Evolutionary conservation across 2,888 invertebrate genomes (phyloP).

Genomic region (Caenorhabditis sp.): DNA sequence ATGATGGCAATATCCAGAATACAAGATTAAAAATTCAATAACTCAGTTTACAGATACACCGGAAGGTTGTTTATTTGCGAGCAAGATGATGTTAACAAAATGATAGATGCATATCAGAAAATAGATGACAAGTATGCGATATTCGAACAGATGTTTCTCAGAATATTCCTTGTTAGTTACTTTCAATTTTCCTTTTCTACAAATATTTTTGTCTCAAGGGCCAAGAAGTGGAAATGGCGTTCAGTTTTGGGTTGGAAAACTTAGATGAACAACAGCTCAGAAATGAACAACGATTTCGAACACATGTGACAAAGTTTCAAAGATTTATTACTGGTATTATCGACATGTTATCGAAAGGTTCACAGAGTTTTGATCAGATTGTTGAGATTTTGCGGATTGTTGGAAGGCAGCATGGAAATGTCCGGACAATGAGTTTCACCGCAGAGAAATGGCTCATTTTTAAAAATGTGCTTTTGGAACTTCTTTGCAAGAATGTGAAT

Average conservation of each 20-base stretch:
- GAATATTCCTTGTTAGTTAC: slow-evolving; percentile 55
- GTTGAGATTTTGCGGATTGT: slow-evolving; percentile 61
- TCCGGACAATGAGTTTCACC: slow-evolving; percentile 64
- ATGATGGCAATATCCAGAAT: too few relatives aligned
- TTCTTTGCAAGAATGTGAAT: slow-evolving; percentile 54
- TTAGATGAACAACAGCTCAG: slow-evolving; percentile 58
- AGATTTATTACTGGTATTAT: slow-evolving; percentile 62
- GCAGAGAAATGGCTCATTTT: slow-evolving; percentile 69
- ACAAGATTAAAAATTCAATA: background rate
- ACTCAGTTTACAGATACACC: slow-evolving; percentile 43
- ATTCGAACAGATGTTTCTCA: slow-evolving; percentile 64
- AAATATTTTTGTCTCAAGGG: slow-evolving; percentile 40
- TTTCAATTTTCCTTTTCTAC: background rate
- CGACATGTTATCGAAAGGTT: slow-evolving; percentile 62
- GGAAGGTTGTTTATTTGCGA: slow-evolving; percentile 61
- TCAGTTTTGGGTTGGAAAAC: slow-evolving; percentile 61
- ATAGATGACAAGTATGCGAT: slow-evolving; percentile 65
- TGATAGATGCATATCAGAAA: slow-evolving; percentile 55
- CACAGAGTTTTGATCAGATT: slow-evolving; percentile 46
- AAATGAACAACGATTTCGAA: slow-evolving; percentile 54
- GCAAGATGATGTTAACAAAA: slow-evolving; percentile 61
- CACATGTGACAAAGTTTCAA: slow-evolving; percentile 66
- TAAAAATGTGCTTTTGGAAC: slow-evolving; percentile 59
- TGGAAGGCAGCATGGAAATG: slow-evolving; percentile 66
- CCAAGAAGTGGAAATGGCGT: slow-evolving; percentile 63